Evolutionary conservation across 2,888 invertebrate genomes (phyloP).

Genomic region (Thelaira solivaga): DNA sequence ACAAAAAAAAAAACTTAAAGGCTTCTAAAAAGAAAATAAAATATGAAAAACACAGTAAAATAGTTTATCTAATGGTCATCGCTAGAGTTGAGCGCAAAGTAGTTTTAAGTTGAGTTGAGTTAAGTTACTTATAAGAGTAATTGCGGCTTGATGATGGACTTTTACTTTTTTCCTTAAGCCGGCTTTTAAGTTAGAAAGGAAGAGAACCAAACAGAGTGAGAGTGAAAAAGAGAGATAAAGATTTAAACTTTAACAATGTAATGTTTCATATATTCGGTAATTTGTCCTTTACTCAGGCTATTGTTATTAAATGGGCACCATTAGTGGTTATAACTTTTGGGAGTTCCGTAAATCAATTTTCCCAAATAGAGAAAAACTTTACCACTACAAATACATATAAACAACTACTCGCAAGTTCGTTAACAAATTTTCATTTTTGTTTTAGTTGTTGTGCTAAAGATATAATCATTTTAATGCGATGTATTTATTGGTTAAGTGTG

Average conservation of each 20-base stretch:
- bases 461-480: slow-evolving; percentile 34
- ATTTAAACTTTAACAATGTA: slow-evolving; percentile 35
- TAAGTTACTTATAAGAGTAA: neutral
- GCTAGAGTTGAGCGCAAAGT: slow-evolving; percentile 14
- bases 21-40: slow-evolving; percentile 36
- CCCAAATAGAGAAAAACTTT: slow-evolving; percentile 23
- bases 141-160: slow-evolving; percentile 39
- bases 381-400: no score
- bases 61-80: slow-evolving; percentile 57
- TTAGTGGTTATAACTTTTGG: slow-evolving; percentile 42
- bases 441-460: slow-evolving; percentile 1
- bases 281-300: slow-evolving; percentile 41
- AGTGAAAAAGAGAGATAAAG: neutral
- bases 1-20: slow-evolving; percentile 24
- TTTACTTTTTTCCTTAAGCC: slow-evolving; percentile 43
- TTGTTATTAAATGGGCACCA: slow-evolving; percentile 13
- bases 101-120: no score
- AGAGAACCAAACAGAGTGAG: neutral
- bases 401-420: neutral
- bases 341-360: slow-evolving; percentile 61
- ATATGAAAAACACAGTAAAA: neutral
- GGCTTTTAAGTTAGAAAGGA: neutral
- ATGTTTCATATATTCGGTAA: slow-evolving; percentile 14
- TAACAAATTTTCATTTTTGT: neutral
- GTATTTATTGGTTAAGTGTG: slow-evolving; percentile 12